These are phyloP conservation scores for Stegodyphus mimosarum DNA, from an alignment of 1,140 invertebrate genomes.

Conservation along the genomic window DNA sequence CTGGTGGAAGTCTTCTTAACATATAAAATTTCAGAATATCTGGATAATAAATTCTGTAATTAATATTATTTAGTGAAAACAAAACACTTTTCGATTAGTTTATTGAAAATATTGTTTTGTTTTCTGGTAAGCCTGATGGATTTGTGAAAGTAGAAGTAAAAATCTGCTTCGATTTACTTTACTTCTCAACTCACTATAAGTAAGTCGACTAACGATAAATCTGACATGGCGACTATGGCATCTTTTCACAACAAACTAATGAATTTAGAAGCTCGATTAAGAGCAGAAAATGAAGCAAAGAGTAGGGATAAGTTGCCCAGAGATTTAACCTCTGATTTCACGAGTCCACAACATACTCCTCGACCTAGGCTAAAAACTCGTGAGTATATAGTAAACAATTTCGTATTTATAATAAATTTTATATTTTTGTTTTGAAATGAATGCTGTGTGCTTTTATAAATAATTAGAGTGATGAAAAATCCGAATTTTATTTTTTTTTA, in stretches of 20 bases:
- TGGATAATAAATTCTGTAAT: no score
- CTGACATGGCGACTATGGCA: slow-evolving; percentile 61
- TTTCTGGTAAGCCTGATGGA: background rate
- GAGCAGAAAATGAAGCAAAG: slow-evolving; percentile 60
- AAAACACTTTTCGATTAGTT: background rate
- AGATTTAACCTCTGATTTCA: slow-evolving; percentile 50
- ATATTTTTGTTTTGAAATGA: no score
- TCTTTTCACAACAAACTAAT: slow-evolving; percentile 61
- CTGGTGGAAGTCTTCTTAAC: no score
- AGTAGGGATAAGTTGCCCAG: slow-evolving; percentile 52
- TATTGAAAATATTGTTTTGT: background rate
- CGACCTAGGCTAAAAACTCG: slow-evolving; percentile 59
- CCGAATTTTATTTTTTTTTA: no score
- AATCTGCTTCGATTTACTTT: background rate
- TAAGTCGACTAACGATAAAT: slow-evolving; percentile 7
- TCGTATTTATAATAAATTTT: no score
- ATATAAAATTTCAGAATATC: no score
- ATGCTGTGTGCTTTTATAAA: no score
- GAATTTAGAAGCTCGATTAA: slow-evolving; percentile 59
- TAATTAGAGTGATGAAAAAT: no score
- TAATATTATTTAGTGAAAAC: no score
- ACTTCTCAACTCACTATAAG: background rate
- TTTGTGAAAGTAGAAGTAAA: background rate
- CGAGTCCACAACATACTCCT: slow-evolving; percentile 57
- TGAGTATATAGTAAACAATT: slow-evolving; percentile 16